These are phyloP conservation scores for Clanis bilineata DNA, from an alignment of 2,888 invertebrate species.

Conservation along the genomic window DNA sequence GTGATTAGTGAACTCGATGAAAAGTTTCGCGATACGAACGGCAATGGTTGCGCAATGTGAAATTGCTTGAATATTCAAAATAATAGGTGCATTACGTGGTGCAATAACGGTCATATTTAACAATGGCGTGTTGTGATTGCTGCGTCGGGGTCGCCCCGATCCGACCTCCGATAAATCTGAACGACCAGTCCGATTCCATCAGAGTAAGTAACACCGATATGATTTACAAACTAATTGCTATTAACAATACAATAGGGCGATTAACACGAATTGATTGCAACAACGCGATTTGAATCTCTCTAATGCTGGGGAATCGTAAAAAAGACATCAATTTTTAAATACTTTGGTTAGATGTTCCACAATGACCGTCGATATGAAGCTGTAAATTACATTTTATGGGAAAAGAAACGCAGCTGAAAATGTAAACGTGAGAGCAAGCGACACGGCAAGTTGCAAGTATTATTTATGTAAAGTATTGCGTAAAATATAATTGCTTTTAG, in stretches of 20 bases:
- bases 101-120: conserved; percentile 48
- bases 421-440: neutral
- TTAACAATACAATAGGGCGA: conserved; percentile 10
- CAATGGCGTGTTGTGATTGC: conserved; percentile 85
- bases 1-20: conserved; percentile 7
- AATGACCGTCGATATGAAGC: neutral
- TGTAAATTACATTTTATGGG: neutral
- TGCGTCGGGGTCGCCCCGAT: conserved; percentile 87
- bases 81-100: conserved; percentile 56
- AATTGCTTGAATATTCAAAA: conserved; percentile 41
- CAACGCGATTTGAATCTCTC: neutral
- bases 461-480: conserved; percentile 27
- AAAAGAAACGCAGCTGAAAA: neutral
- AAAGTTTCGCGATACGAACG: conserved; percentile 18
- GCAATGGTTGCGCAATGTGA: conserved; percentile 65
- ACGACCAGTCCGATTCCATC: conserved; percentile 87
- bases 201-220: conserved; percentile 83
- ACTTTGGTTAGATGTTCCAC: neutral
- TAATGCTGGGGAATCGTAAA: neutral
- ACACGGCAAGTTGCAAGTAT: neutral
- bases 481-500: conserved; percentile 35
- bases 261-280: neutral
- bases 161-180: conserved; percentile 88
- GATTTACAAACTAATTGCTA: neutral
- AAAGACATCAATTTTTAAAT: neutral